Evolutionary conservation across 1,140 invertebrate genomes (phyloP), one percentile per base, ranked within the genome.

Genomic region (Drosophila kohkoa): DNA sequence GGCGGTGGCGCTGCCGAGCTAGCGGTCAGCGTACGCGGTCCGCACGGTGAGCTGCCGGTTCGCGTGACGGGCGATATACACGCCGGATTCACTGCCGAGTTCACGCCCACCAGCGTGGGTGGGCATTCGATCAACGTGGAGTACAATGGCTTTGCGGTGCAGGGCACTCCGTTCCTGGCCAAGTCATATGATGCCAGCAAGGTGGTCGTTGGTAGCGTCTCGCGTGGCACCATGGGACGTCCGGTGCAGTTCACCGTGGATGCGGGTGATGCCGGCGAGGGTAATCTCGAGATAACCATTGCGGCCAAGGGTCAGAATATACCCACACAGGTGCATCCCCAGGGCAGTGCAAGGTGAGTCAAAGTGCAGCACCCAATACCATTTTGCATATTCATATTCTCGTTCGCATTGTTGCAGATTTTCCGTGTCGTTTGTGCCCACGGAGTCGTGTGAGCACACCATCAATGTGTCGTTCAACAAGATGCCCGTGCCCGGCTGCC

Each of bases 391-490:
- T 30, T 38, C 13, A 57, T 30, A 5, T 48, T 28, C 11, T 6
- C 38, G 1, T 49, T n/a, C 10, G 1, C 59, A 20, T 32, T 25
- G 20, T 64, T 41, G 13, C 60, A 95, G 97, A 77, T 99, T 99
- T 93, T 97, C 98, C 55, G 98, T 99, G 58, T 97, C 97, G 75
- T 99, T 99, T 93, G 96, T 98, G 59, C 98, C 98, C 30, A 95
- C 97, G 32, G 98, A 99, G 93, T 95, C 97, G 16, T 96, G 96
- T 85, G 97, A 98, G 93, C 99, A 99, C 93, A 95, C 98, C 38
- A 98, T 99, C 75, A 98, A 98, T 92, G 97, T 99, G 10, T 97
- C 98, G 30, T 99, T 99, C 93, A 99, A 99, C 93, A 99, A 99
- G 93, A 94, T 94, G 93, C 94, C 95, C 48, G 96, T 96, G 0